Conservation (phyloP, 1,140 invertebrate species). For the Euborellia annulipes region DNA sequence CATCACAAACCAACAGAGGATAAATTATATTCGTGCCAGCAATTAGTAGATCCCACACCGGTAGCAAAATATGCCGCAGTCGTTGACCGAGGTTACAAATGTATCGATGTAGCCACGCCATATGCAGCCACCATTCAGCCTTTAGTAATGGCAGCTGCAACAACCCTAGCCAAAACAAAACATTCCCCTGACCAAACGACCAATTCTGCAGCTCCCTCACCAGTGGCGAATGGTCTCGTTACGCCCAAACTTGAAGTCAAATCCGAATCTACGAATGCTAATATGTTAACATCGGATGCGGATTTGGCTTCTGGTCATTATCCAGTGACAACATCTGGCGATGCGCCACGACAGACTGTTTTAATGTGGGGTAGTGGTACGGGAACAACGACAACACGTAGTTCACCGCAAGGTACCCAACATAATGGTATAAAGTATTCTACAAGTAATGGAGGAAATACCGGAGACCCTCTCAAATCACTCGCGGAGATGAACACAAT, state of each 20-base stretch:
- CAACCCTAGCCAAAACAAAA: too few relatives aligned
- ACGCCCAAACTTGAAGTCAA: slow-evolving; percentile 47
- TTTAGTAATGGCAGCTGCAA: slow-evolving; percentile 29
- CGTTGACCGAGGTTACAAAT: slow-evolving; percentile 29
- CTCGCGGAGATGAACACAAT: slow-evolving; percentile 39
- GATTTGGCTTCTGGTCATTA: too few relatives aligned
- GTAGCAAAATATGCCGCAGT: slow-evolving; percentile 27
- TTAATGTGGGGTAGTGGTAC: slow-evolving; percentile 63
- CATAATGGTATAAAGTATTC: slow-evolving; percentile 3
- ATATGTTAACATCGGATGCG: too few relatives aligned
- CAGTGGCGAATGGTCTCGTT: slow-evolving; percentile 35
- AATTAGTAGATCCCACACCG: slow-evolving; percentile 13
- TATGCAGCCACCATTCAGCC: slow-evolving; percentile 15
- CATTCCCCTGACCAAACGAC: slow-evolving; percentile 29
- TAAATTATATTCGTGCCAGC: slow-evolving; percentile 44
- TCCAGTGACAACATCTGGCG: slow-evolving; percentile 16
- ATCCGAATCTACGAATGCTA: too few relatives aligned
- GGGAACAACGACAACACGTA: slow-evolving; percentile 27
- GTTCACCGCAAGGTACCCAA: slow-evolving; percentile 15
- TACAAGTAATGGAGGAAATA: too few relatives aligned
- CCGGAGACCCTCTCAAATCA: slow-evolving; percentile 39
- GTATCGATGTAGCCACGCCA: slow-evolving; percentile 27
- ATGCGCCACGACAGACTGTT: slow-evolving; percentile 60
- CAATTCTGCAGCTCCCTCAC: slow-evolving; percentile 37
- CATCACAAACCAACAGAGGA: slow-evolving; percentile 31